phyloP scores from a whole-genome alignment of 2,113 vertebrate species.

The Stigmatopora nigra region DNA sequence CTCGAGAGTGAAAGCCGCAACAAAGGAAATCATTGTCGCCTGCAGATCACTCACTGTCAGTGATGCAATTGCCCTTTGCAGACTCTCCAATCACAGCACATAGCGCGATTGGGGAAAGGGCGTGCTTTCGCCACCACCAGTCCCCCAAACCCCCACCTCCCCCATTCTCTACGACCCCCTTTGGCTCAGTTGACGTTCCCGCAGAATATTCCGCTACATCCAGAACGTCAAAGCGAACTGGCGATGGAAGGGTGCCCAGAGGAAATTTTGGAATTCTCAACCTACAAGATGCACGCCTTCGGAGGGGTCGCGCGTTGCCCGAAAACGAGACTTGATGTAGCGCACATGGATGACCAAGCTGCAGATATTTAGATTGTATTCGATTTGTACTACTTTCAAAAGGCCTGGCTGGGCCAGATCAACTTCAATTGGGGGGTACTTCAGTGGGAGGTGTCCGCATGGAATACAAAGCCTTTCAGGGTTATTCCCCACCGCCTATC shows the following conservation, averaged over 20 bases:
- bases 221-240: constrained; percentile 11
- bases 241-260: constrained; percentile 5
- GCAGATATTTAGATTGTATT: constrained; percentile 20
- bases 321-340: constrained; percentile 69
- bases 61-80: constrained; percentile 56
- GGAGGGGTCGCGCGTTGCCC: constrained; percentile 45
- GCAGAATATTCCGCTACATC: constrained; percentile 9
- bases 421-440: constrained; percentile 46
- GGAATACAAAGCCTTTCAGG: constrained; percentile 50
- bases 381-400: constrained; percentile 2
- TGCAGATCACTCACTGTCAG: constrained; percentile 52
- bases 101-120: constrained; percentile 50
- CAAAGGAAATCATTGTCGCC: constrained; percentile 70
- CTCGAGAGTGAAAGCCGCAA: constrained; percentile 14
- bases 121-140: too few species aligned
- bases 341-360: constrained; percentile 29
- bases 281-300: constrained; percentile 39
- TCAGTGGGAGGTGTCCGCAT: constrained; percentile 33
- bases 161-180: constrained; percentile 6
- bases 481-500: constrained; percentile 25
- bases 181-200: constrained; percentile 46
- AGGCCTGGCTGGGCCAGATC: constrained; percentile 30
- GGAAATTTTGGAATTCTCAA: background rate
- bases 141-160: constrained; percentile 5
- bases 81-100: constrained; percentile 59